phyloP scores from a whole-genome alignment of 2,113 vertebrate genomes.

The pig (Sus scrofa) region T2T-Sscrofa CM000824.6:38160001-38160500 shows the following conservation, averaged over 20 bases:
- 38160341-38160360: neutral
- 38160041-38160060: neutral
- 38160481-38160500: neutral
- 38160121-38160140: neutral
- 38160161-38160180: neutral
- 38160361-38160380: neutral
- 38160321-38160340: neutral
- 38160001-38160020: neutral
- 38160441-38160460: neutral
- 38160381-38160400: neutral
- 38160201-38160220: neutral
- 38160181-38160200: neutral
- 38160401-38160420: neutral
- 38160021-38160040: neutral
- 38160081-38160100: neutral
- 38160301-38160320: neutral
- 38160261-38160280: neutral
- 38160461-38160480: neutral
- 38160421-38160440: neutral
- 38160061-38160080: neutral
- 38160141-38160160: neutral
- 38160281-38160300: neutral
- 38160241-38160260: neutral
- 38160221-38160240: neutral
- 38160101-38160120: neutral